Evolutionary conservation across 1,140 invertebrate species (phyloP).

Genomic region (Zaprionus lachaisei): DNA sequence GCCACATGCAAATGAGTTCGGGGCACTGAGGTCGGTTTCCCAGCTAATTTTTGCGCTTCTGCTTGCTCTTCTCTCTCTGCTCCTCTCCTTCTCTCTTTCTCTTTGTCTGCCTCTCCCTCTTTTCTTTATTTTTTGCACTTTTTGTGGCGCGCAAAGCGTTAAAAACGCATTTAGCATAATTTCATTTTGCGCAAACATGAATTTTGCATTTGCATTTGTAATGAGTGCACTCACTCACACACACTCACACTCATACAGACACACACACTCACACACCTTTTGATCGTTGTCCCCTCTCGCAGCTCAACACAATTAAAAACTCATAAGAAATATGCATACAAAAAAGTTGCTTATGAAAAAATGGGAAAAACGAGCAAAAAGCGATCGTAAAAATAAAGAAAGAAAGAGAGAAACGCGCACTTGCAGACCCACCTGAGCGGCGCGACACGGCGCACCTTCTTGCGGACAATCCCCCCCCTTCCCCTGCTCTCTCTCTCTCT

Average conservation of each 20-base stretch:
- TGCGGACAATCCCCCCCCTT: neutral
- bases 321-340: slow-evolving; percentile 54
- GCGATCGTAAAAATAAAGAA: slow-evolving; percentile 5
- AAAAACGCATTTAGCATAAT: slow-evolving; percentile 63
- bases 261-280: neutral
- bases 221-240: slow-evolving; percentile 33
- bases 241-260: too few relatives aligned
- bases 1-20: slow-evolving; percentile 45
- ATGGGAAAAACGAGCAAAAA: slow-evolving; percentile 19
- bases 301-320: slow-evolving; percentile 63
- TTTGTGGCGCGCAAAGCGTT: slow-evolving; percentile 38
- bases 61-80: neutral
- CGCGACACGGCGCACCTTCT: slow-evolving; percentile 35
- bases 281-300: neutral
- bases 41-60: slow-evolving; percentile 15
- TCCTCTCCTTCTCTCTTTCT: neutral
- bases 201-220: slow-evolving; percentile 71
- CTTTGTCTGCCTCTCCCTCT: neutral
- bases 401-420: slow-evolving; percentile 12
- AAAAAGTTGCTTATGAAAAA: slow-evolving; percentile 19
- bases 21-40: slow-evolving; percentile 4
- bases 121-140: slow-evolving; percentile 4
- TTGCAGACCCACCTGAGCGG: slow-evolving; percentile 19
- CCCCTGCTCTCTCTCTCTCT: neutral
- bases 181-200: slow-evolving; percentile 62